Base-by-base conservation (phyloP, 2,113 vertebrate species). In the Hippocampus comes region DNA sequence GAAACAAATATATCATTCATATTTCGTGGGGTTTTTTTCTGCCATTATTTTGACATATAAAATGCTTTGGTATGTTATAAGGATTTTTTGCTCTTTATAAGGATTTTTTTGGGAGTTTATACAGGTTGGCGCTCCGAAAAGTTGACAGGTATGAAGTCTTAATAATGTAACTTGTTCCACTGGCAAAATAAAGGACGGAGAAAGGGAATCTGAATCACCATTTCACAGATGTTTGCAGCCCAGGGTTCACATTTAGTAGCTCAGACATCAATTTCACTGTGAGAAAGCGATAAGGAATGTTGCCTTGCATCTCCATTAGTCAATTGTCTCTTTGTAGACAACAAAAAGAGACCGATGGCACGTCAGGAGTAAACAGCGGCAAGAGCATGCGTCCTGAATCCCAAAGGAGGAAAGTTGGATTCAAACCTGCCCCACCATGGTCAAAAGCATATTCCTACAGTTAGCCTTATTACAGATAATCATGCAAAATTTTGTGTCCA, bases 311-410 rank as follows among this genome's bases (percentile, higher is more conserved):
- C 84, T 87, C 80, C 82, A 87, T 89, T 86, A 73, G 86, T 83
- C 84, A 82, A 72, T 72, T n/a, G 63, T 82, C 75, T 68, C 71
- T 76, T 78, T 78, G 76, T 57, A 72, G 83, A 80, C 78, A 68
- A 81, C 79, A 9, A 57, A 63, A 53, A 67, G 67, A 85, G 83
- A 89, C 73, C 73, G 77, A 90, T 87, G 74, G 60, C 73, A 73
- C 25, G n/a, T 64, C 2, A 61, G 82, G 74, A 79, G 83, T 83
- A 88, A 91, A 88, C 89, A 91, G 81, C 86, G 84, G 86, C 83
- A 89, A 84, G 78, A 88, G 60, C 38, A 70, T 55, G 61, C 77
- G 78, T 81, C 81, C 78, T 63, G 76, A 82, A 75, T 72, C 65
- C 71, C 55, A 79, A 77, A 74, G 69, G 76, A 82, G 76, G 73